These are phyloP conservation scores for Stegastes partitus DNA, from an alignment of 2,113 vertebrate species.

Conservation along the genomic window DNA sequence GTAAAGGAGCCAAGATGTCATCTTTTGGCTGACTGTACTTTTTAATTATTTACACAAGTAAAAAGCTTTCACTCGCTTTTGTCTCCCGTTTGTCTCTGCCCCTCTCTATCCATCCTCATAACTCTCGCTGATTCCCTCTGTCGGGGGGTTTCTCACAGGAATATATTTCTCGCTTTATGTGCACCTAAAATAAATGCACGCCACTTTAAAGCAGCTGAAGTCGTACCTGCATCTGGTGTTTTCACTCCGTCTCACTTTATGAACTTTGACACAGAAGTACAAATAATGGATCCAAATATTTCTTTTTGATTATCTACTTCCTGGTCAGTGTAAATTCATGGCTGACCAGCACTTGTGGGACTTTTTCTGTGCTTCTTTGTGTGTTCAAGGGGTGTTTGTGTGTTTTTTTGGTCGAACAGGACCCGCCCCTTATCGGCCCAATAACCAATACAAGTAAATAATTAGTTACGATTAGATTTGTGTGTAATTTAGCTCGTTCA, in stretches of 20 bases:
- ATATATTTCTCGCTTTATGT: background rate
- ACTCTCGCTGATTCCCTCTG: slow-evolving; percentile 6
- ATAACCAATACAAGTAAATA: background rate
- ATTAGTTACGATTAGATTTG: background rate
- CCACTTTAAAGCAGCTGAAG: too few species aligned
- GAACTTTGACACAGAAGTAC: too few species aligned
- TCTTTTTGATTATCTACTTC: slow-evolving; percentile 24
- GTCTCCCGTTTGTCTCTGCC: slow-evolving; percentile 1
- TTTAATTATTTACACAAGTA: slow-evolving; percentile 72
- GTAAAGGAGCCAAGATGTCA: slow-evolving; percentile 59
- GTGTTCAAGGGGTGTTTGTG: background rate
- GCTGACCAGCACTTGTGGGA: background rate
- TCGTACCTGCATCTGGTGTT: too few species aligned
- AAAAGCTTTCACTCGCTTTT: slow-evolving; percentile 53
- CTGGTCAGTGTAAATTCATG: background rate
- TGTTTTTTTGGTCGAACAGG: too few species aligned
- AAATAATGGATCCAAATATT: background rate
- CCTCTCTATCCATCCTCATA: slow-evolving; percentile 3
- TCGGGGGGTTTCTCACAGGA: slow-evolving; percentile 7
- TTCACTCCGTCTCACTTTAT: too few species aligned
- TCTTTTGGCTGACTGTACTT: slow-evolving; percentile 56
- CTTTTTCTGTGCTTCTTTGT: background rate
- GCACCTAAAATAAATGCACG: too few species aligned
- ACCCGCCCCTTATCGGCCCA: too few species aligned
- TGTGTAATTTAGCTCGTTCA: background rate